Evolutionary conservation across 2,113 vertebrate genomes (phyloP).

Genomic region (Redunca redunca): DNA sequence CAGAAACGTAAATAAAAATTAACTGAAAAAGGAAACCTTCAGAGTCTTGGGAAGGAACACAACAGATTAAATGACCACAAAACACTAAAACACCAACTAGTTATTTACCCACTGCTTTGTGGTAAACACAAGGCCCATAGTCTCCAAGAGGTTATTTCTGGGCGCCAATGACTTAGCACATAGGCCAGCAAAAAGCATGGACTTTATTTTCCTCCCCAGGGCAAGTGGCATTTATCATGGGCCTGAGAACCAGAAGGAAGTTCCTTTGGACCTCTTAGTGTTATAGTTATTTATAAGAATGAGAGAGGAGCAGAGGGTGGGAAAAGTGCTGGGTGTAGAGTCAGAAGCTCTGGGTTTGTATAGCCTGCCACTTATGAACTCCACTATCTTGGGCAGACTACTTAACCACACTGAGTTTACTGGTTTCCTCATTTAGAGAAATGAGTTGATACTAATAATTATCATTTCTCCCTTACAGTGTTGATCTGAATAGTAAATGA

Average conservation of each 20-base stretch:
- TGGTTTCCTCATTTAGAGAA: not conserved
- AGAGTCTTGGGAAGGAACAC: slow-evolving; percentile 69
- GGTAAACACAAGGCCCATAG: slow-evolving; percentile 47
- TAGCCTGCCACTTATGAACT: not conserved
- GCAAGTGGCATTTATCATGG: slow-evolving; percentile 57
- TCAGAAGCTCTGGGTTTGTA: not conserved
- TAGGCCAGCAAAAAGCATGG: not conserved
- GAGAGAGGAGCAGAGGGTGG: not conserved
- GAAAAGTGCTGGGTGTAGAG: not conserved
- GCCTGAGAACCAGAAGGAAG: slow-evolving; percentile 60
- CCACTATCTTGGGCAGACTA: not conserved
- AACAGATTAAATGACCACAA: slow-evolving; percentile 71
- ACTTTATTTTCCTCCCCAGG: slow-evolving; percentile 54
- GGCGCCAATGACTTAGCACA: slow-evolving; percentile 62
- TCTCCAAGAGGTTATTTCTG: slow-evolving; percentile 44
- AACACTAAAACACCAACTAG: slow-evolving; percentile 61
- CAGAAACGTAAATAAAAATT: slow-evolving; percentile 80
- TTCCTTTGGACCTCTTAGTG: slow-evolving; percentile 26
- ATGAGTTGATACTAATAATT: not conserved
- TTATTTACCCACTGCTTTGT: slow-evolving; percentile 62
- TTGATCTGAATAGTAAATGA: not conserved
- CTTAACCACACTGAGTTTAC: not conserved
- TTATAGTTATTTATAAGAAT: slow-evolving; percentile 46
- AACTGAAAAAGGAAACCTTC: slow-evolving; percentile 72
- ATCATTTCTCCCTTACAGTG: not conserved